phyloP scores from a whole-genome alignment of 2,797 vertebrate genomes.

The Sandelia bainsii region DNA sequence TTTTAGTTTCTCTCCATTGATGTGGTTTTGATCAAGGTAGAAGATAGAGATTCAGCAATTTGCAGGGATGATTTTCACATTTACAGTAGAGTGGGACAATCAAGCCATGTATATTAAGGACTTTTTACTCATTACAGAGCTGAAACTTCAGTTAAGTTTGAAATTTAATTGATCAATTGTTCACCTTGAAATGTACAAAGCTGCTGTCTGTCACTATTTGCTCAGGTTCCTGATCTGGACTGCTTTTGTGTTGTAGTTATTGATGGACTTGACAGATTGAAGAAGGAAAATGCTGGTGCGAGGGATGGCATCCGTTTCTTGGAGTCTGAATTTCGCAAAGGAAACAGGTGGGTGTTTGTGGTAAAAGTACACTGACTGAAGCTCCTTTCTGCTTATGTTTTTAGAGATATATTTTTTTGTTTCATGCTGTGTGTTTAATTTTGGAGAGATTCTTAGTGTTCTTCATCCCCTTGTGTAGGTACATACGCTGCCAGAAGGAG shows the following conservation, averaged over 20 bases:
- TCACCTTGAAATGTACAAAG: no score
- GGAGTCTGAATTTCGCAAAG: slow-evolving; percentile 96
- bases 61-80: neutral
- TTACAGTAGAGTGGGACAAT: no score
- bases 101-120: no score
- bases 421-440: neutral
- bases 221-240: neutral
- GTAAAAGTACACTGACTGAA: neutral
- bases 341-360: slow-evolving; percentile 88
- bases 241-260: slow-evolving; percentile 86
- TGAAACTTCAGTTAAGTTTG: no score
- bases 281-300: slow-evolving; percentile 94
- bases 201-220: neutral
- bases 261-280: slow-evolving; percentile 94
- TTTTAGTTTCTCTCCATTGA: neutral
- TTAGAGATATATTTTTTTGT: neutral
- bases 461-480: slow-evolving; percentile 76
- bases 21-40: neutral
- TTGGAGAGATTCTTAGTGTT: neutral
- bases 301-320: slow-evolving; percentile 95
- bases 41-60: neutral
- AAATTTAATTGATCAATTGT: no score
- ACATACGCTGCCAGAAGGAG: slow-evolving; percentile 97
- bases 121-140: no score
- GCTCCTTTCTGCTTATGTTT: neutral